Evolutionary conservation across 2,113 vertebrate species (phyloP), one percentile per base, ranked within the genome.

Genomic region (Hippocampus barbouri): DNA sequence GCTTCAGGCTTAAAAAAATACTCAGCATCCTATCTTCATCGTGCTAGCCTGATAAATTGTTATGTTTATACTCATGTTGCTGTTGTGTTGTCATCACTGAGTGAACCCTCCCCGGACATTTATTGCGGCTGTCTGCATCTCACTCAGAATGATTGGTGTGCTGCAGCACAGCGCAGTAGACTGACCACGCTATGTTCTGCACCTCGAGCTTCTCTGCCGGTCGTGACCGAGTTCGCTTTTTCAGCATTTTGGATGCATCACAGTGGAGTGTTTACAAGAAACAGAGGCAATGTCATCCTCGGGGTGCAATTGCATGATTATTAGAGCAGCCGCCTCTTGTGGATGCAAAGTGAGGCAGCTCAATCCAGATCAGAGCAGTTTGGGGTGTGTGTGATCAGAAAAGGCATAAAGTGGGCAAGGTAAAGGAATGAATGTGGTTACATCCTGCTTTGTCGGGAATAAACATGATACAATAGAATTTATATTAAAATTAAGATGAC

Each of bases 301-400:
- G 79, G 41, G 38, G 34, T 79, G 61, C 43, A 70, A 66, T 73
- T 75, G 45, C 51, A 69, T 53, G 59, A 77, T 80, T 18, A 79
- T 80, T 64, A 74, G 54, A 67, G 63, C 78, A 70, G 77, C 73
- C 40, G n/a, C 9, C 43, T 68, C 74, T 74, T 70, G 75, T 80
- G 79, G 74, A 81, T 80, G 78, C 71, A 83, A 80, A 80, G 76
- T 61, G 63, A 89, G 84, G 91, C 88, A 88, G 89, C 70, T 89
- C 76, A 79, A 90, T 90, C 86, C 90, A 91, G 90, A 89, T 90
- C 84, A 81, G 79, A 87, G 91, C 87, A 88, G 89, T 88, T 77
- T 83, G 63, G 74, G 72, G 66, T 66, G 83, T 60, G 70, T 75
- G 70, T 75, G 72, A 78, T 74, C 62, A 74, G 73, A 66, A 70